A percentile compares a stretch with the other conserved stretches of the same genome.
These are phyloP conservation scores for Malurus elegans DNA, from an alignment of 2,113 vertebrate species.

Conservation along the genomic window DNA sequence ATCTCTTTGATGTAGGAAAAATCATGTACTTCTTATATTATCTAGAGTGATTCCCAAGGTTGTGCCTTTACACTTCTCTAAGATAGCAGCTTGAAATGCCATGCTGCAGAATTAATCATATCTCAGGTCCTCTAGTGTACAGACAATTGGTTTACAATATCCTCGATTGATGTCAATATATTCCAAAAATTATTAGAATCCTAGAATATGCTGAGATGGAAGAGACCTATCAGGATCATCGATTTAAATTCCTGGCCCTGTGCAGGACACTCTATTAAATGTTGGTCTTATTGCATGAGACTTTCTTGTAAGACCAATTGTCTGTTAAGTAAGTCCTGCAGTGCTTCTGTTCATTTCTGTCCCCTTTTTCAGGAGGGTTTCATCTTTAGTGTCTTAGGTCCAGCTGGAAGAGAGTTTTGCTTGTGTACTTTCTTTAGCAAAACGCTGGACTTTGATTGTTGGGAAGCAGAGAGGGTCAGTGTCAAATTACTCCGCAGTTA, in stretches of 20 bases:
- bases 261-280: neutral
- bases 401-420: neutral
- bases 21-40: neutral
- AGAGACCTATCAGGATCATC: neutral
- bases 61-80: neutral
- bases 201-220: neutral
- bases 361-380: neutral
- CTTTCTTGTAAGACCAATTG: neutral
- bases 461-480: neutral
- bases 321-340: neutral
- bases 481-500: neutral
- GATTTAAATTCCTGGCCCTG: neutral
- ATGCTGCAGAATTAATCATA: neutral
- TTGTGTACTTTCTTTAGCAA: neutral
- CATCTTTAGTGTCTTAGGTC: neutral
- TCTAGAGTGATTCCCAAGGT: neutral
- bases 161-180: neutral
- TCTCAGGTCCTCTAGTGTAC: neutral
- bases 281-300: neutral
- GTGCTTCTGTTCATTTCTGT: neutral
- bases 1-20: neutral
- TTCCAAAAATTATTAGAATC: neutral
- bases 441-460: neutral
- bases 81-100: neutral
- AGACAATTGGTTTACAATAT: neutral